Evolutionary conservation across 2,797 vertebrate species (phyloP), one percentile per base, ranked within the genome.

Genomic region (Melanotaenia maccullochi): DNA sequence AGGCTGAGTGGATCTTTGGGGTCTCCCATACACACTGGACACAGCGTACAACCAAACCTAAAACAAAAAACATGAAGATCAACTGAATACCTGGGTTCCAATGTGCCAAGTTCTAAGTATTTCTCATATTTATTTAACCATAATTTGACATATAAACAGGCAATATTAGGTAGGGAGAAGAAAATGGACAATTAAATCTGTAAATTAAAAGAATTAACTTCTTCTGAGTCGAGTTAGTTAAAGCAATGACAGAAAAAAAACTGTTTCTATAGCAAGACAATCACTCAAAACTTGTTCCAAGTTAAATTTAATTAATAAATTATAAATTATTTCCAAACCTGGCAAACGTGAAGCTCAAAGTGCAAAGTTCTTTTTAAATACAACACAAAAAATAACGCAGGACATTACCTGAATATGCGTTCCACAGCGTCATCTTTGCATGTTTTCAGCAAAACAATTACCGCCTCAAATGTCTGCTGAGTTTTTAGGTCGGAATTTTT

Each of bases 1-100:
- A 99, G 93, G 82, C 83, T 91, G 14, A 97, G 82, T 0, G 98
- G 98, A 13, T 97, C 93, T 18, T 77, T 86, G 0, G 93, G 94
- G 51, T 99, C 96, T 36, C 85, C 87, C 60, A 95, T 88, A 82
- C 97, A 99, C 78, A 97, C 81, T 0, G 93, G 81, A 79, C 98
- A 99, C 0, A 71, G 51, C 25, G 65, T 70, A 16, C 95, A 66
- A 13, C 93, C 94, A 28, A 92, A 94, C 73, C 98, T 99, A 72
- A n/a, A 73, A 30, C 4, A 30, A 47, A 71, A 75, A 36, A 71
- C 1, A 75, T n/a, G 25, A 42, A 32, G 2, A 24, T 60, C 1
- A 55, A 16, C 30, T 59, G 5, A 81, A 67, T n/a, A 70, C 3
- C 9, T 11, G 38, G 28, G 28, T n/a, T 32, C 16, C 20, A 42